These are phyloP conservation scores for Drosophila kurseongensis DNA, from an alignment of 1,140 invertebrate genomes.

Conservation along the genomic window DNA sequence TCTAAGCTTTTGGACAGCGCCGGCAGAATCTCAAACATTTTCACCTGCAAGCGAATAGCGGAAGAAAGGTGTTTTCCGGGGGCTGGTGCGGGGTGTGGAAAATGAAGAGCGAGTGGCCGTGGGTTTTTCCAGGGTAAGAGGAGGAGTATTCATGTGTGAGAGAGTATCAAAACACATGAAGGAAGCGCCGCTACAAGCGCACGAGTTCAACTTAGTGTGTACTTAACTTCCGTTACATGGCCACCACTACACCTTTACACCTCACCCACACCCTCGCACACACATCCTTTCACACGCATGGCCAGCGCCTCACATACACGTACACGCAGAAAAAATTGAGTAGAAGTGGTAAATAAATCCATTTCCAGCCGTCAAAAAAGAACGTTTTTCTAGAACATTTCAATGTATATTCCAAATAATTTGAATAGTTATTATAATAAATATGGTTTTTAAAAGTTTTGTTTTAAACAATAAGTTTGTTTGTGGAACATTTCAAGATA, in stretches of 20 bases:
- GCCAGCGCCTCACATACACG: slow-evolving; percentile 33
- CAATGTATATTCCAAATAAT: too few species aligned
- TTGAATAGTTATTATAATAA: too few species aligned
- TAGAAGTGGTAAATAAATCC: background rate
- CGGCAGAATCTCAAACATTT: slow-evolving; percentile 68
- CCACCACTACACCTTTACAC: slow-evolving; percentile 38
- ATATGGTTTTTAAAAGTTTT: too few species aligned
- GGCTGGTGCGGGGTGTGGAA: background rate
- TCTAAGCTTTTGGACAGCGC: slow-evolving; percentile 79
- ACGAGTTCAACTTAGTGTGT: slow-evolving; percentile 83
- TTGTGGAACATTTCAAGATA: too few species aligned
- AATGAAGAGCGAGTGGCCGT: slow-evolving; percentile 4
- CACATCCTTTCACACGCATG: slow-evolving; percentile 71
- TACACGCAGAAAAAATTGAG: slow-evolving; percentile 7
- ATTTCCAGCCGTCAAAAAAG: too few species aligned
- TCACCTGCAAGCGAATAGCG: slow-evolving; percentile 67
- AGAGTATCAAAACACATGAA: slow-evolving; percentile 79
- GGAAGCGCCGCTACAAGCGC: slow-evolving; percentile 77
- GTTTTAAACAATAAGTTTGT: too few species aligned
- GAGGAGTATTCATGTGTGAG: slow-evolving; percentile 27
- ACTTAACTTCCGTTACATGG: slow-evolving; percentile 83
- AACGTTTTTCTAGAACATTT: too few species aligned
- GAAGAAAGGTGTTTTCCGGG: slow-evolving; percentile 30
- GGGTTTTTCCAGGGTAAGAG: slow-evolving; percentile 19
- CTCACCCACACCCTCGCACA: slow-evolving; percentile 15